Conservation (phyloP, 2,888 invertebrate species). For the Agonopterix arenella region DNA sequence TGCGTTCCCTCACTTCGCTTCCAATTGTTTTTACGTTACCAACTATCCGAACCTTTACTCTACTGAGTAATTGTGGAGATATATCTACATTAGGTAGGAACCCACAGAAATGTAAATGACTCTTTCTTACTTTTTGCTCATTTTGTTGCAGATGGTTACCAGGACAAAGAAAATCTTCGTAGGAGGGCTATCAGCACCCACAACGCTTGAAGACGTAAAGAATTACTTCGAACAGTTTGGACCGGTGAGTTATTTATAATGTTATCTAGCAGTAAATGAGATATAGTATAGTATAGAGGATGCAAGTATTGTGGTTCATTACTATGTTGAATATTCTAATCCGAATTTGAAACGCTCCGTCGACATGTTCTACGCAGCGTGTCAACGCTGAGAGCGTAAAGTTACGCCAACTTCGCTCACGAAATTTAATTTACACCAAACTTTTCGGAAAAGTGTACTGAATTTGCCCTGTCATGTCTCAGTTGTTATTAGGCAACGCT, state of each 20-base stretch:
- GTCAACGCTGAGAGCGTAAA: slow-evolving; percentile 37
- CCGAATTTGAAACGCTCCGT: slow-evolving; percentile 21
- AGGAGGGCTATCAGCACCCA: slow-evolving; percentile 99
- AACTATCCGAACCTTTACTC: slow-evolving; percentile 15
- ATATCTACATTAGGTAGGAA: slow-evolving; percentile 10
- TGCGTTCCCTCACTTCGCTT: slow-evolving; percentile 26
- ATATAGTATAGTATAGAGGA: neutral
- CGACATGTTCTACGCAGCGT: slow-evolving; percentile 36
- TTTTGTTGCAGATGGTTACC: slow-evolving; percentile 95
- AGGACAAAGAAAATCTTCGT: slow-evolving; percentile 99
- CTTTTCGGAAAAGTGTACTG: slow-evolving; percentile 53
- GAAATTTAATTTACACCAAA: slow-evolving; percentile 55
- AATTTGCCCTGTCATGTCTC: slow-evolving; percentile 56
- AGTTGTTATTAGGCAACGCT: slow-evolving; percentile 51
- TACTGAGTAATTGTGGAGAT: slow-evolving; percentile 9
- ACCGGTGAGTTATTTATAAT: slow-evolving; percentile 87
- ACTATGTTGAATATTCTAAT: slow-evolving; percentile 9
- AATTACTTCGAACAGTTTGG: slow-evolving; percentile 99
- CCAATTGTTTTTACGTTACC: slow-evolving; percentile 45
- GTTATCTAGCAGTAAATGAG: neutral
- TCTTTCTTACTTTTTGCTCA: slow-evolving; percentile 3
- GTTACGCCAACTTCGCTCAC: slow-evolving; percentile 42
- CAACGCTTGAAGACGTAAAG: slow-evolving; percentile 99
- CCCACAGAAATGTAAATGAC: slow-evolving; percentile 11
- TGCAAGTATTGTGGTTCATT: slow-evolving; percentile 7